Conservation (phyloP, 2,113 vertebrate species). For the Myrmophylax atrothorax region DNA sequence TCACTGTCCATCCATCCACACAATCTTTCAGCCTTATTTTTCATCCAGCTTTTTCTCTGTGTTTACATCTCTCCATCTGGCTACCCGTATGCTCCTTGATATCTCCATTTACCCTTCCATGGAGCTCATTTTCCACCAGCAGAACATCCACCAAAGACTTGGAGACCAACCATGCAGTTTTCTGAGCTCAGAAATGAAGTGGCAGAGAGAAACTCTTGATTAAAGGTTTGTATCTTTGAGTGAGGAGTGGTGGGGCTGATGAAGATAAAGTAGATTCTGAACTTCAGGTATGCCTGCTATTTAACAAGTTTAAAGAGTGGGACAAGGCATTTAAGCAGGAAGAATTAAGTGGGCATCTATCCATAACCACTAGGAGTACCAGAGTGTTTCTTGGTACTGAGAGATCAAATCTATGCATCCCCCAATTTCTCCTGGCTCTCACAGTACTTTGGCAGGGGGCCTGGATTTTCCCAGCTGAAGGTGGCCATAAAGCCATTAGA, state of each 20-base stretch:
- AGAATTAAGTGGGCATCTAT: background rate
- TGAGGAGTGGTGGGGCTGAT: background rate
- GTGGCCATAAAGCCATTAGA: background rate
- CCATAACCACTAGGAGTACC: background rate
- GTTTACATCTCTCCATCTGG: conserved; percentile 58
- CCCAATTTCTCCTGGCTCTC: background rate
- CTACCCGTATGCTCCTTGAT: conserved; percentile 41
- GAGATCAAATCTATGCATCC: background rate
- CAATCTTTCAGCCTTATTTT: conserved; percentile 45
- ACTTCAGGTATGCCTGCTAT: background rate
- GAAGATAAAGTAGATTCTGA: background rate
- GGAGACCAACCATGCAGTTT: background rate
- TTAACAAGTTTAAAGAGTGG: background rate
- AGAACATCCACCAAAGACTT: background rate
- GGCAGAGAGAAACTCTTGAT: background rate
- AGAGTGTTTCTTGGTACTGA: background rate
- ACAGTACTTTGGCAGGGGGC: background rate
- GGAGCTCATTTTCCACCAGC: conserved; percentile 20
- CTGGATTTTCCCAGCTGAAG: background rate
- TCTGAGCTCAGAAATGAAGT: background rate
- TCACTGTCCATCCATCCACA: conserved; percentile 59
- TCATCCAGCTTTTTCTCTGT: conserved; percentile 39
- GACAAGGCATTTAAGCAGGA: background rate
- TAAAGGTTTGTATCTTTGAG: background rate
- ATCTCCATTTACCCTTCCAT: conserved; percentile 47